Conservation (phyloP, 2,888 invertebrate genomes). For the Tanytarsus gracilentus region DNA sequence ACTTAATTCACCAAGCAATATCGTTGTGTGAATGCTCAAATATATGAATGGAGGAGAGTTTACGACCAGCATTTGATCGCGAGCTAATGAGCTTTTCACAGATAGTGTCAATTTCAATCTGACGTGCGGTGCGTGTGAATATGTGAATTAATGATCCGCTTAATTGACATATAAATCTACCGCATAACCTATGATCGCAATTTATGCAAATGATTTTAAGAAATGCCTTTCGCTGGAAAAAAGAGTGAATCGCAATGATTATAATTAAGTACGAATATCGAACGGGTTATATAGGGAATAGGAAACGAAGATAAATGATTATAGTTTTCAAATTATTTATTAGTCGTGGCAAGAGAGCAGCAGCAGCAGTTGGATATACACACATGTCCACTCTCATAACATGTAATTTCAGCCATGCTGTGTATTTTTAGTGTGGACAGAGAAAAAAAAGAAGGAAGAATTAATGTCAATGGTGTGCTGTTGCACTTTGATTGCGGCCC, state of each 20-base stretch:
- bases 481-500: conserved; percentile 8
- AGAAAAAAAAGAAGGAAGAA: conserved; percentile 1
- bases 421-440: not conserved
- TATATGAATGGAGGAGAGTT: too few species aligned
- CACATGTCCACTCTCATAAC: conserved; percentile 3
- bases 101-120: conserved; percentile 8
- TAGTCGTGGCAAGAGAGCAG: conserved; percentile 8
- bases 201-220: not conserved
- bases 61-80: conserved; percentile 3
- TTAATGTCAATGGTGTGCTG: conserved; percentile 17
- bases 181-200: not conserved
- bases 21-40: not conserved
- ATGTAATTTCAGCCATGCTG: conserved; percentile 14
- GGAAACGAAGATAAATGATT: conserved; percentile 14
- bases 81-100: not conserved
- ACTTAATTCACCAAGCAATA: not conserved
- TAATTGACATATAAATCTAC: not conserved
- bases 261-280: not conserved
- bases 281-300: not conserved
- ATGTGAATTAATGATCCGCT: not conserved
- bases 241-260: not conserved
- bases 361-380: not conserved
- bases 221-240: not conserved
- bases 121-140: not conserved
- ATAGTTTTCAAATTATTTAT: conserved; percentile 16